Conservation (phyloP, 1,140 invertebrate species). For the Drosophila bifasciata region DNA sequence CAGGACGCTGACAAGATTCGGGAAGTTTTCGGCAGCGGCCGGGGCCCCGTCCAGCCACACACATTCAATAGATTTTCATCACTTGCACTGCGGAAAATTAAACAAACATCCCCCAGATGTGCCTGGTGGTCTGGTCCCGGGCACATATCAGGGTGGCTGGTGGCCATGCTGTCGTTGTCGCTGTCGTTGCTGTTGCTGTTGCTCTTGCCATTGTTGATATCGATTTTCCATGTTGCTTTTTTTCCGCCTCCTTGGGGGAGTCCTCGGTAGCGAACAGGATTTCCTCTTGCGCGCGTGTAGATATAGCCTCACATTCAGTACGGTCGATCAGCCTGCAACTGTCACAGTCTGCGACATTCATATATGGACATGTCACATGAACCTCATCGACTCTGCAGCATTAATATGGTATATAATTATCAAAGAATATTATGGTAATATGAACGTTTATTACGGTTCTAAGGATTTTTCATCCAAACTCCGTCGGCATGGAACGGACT, state of each 20-base stretch:
- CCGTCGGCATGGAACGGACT: constrained; percentile 3
- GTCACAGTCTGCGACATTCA: constrained; percentile 9
- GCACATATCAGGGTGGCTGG: constrained; percentile 22
- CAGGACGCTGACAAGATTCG: constrained; percentile 45
- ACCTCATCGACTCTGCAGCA: background rate
- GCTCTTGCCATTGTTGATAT: constrained; percentile 35
- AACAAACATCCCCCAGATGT: constrained; percentile 75
- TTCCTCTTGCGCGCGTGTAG: constrained; percentile 52
- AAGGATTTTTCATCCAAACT: too few species aligned
- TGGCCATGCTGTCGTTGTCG: constrained; percentile 28
- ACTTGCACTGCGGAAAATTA: constrained; percentile 77
- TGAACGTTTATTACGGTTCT: too few species aligned
- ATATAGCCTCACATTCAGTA: constrained; percentile 34
- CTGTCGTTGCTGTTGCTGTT: constrained; percentile 16
- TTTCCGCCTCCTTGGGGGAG: constrained; percentile 21
- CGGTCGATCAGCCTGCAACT: constrained; percentile 38
- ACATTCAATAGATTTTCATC: constrained; percentile 82
- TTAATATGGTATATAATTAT: too few species aligned
- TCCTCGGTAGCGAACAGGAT: constrained; percentile 59
- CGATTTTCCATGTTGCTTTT: constrained; percentile 62
- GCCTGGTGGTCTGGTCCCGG: constrained; percentile 17
- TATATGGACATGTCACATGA: background rate
- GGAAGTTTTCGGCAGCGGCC: constrained; percentile 25
- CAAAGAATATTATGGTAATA: too few species aligned
- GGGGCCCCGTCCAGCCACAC: constrained; percentile 41